A percentile compares a stretch with the other conserved stretches of the same genome.
These are phyloP conservation scores for Gymnothorax javanicus DNA, from an alignment of 2,797 vertebrate species.

Conservation along the genomic window DNA sequence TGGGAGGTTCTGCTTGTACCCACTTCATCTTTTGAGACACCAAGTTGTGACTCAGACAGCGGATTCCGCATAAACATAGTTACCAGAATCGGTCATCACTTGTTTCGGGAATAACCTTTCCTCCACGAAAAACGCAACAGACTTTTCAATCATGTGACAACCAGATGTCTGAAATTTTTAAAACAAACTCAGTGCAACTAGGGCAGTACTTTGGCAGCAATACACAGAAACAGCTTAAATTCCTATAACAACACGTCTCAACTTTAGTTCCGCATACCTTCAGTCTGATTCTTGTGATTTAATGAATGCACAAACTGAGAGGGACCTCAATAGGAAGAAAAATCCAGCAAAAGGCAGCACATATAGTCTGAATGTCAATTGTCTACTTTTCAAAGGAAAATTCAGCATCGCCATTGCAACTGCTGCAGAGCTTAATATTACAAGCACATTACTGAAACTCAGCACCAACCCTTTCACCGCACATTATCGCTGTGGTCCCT, in stretches of 20 bases:
- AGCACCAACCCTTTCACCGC: background rate
- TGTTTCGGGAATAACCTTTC: slow-evolving; percentile 16
- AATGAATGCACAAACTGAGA: background rate
- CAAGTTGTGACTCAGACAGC: background rate
- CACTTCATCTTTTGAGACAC: background rate
- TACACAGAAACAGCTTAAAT: background rate
- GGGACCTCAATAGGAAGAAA: background rate
- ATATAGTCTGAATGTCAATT: background rate
- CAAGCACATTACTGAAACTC: background rate
- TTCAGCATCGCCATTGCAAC: background rate
- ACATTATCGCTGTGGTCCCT: background rate
- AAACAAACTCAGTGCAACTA: background rate
- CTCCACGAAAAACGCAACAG: background rate
- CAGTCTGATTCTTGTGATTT: background rate
- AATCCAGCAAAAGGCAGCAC: background rate
- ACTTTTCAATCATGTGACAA: background rate
- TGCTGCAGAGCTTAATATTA: background rate
- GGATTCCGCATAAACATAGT: background rate
- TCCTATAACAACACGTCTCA: background rate
- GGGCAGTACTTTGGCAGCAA: background rate
- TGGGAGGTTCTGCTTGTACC: background rate
- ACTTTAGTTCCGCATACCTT: background rate
- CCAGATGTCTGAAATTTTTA: background rate
- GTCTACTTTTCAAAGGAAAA: background rate
- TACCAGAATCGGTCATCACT: background rate